These are phyloP conservation scores for Perca flavescens DNA, from an alignment of 2,113 vertebrate genomes.

Conservation along the genomic window DNA sequence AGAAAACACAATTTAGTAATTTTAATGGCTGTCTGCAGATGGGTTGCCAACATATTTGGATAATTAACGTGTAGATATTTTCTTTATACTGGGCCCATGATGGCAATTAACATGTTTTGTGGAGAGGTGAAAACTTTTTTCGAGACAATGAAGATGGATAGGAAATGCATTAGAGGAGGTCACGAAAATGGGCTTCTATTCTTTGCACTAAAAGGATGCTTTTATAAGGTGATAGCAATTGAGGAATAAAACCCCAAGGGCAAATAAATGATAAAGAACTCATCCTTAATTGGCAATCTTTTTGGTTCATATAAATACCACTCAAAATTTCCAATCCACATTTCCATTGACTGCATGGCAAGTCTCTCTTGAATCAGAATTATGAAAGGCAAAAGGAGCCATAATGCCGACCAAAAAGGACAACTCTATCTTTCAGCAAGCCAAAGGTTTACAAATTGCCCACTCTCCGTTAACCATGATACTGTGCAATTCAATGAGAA, in stretches of 20 bases:
- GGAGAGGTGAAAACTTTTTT: constrained; percentile 87
- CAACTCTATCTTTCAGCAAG: constrained; percentile 67
- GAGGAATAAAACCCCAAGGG: constrained; percentile 84
- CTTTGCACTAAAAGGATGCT: constrained; percentile 84
- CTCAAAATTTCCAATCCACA: constrained; percentile 76
- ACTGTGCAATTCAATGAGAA: constrained; percentile 56
- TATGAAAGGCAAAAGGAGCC: constrained; percentile 66
- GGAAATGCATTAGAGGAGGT: constrained; percentile 85
- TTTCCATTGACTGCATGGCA: constrained; percentile 74
- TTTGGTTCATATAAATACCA: constrained; percentile 77
- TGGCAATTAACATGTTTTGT: constrained; percentile 88
- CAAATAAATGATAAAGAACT: constrained; percentile 84
- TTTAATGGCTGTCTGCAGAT: constrained; percentile 87
- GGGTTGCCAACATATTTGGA: constrained; percentile 86
- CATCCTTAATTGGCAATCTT: constrained; percentile 85
- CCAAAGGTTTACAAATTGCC: constrained; percentile 70
- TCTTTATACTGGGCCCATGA: constrained; percentile 82
- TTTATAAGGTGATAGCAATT: constrained; percentile 86
- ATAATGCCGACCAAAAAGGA: constrained; percentile 74
- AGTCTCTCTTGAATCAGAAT: constrained; percentile 79
- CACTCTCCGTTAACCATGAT: constrained; percentile 71
- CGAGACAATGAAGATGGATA: constrained; percentile 80
- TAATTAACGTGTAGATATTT: constrained; percentile 88
- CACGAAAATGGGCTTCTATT: constrained; percentile 84
- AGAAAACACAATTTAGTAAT: constrained; percentile 84